Evolutionary conservation across 2,888 invertebrate genomes (phyloP).

Genomic region (Nasonia oneida): DNA sequence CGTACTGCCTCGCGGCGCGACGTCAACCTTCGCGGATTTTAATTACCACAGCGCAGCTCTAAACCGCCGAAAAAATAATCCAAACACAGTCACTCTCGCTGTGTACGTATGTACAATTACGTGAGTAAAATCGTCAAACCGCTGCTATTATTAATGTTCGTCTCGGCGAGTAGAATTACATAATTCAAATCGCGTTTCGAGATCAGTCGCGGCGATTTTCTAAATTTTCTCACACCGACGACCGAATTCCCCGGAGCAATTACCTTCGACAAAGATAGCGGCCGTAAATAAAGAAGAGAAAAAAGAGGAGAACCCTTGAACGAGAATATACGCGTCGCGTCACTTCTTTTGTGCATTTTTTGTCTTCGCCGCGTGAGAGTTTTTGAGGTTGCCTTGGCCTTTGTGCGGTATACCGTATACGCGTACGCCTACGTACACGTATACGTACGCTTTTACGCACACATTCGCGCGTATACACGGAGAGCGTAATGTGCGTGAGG

Average conservation of each 20-base stretch:
- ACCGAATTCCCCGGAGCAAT: conserved; percentile 40
- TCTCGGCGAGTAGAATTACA: not conserved
- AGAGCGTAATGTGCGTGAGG: not conserved
- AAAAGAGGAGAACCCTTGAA: conserved; percentile 15
- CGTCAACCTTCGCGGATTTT: not conserved
- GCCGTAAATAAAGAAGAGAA: not conserved
- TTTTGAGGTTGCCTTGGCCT: conserved; percentile 38
- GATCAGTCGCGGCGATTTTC: conserved; percentile 12
- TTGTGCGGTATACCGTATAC: not conserved
- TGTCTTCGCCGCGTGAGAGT: conserved; percentile 46
- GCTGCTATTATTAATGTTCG: not conserved
- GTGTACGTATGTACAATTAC: not conserved
- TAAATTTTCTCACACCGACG: conserved; percentile 42
- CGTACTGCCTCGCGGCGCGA: not conserved
- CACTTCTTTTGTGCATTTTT: conserved; percentile 35
- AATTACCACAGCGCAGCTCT: not conserved
- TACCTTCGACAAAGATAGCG: conserved; percentile 32
- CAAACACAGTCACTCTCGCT: not conserved
- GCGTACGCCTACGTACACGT: not conserved
- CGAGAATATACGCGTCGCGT: conserved; percentile 39
- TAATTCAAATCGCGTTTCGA: conserved; percentile 1
- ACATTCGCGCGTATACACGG: not conserved
- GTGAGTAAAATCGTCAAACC: not conserved
- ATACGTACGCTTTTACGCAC: not conserved
- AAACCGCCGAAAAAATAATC: not conserved